These are phyloP conservation scores for Pedionomus torquatus DNA, from an alignment of 2,113 vertebrate genomes.

Conservation along the genomic window DNA sequence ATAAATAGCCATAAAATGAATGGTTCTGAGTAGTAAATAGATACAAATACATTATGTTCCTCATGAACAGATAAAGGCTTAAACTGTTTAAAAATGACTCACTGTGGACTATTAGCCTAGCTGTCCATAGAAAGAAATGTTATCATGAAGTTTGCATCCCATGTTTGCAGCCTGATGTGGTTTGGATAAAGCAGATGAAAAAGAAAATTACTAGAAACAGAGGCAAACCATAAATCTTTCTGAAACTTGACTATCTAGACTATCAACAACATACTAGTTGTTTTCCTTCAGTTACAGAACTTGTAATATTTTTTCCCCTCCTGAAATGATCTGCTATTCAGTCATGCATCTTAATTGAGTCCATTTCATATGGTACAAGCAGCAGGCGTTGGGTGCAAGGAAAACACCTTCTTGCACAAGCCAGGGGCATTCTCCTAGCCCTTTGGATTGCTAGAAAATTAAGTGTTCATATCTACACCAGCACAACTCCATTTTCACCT, in stretches of 20 bases:
- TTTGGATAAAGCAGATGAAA: not conserved
- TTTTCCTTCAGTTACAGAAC: not conserved
- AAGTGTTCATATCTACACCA: not conserved
- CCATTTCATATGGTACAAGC: not conserved
- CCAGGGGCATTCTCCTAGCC: not conserved
- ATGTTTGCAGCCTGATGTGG: not conserved
- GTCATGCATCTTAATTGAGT: not conserved
- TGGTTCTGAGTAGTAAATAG: constrained; percentile 12
- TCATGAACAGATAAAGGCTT: not conserved
- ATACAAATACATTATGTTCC: accelerated
- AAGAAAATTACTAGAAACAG: not conserved
- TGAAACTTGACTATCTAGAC: not conserved
- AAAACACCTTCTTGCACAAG: not conserved
- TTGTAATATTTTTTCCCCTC: not conserved
- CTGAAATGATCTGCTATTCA: not conserved
- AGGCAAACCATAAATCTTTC: not conserved
- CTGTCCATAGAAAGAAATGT: not conserved
- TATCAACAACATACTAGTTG: accelerated
- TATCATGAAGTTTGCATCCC: not conserved
- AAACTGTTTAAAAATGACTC: not conserved
- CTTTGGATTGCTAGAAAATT: not conserved
- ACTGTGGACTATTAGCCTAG: not conserved
- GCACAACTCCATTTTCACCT: not conserved
- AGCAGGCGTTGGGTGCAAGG: not conserved
- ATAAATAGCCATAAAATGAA: constrained; percentile 17